phyloP scores from a whole-genome alignment of 2,113 vertebrate species.

The Cyphomyrus plagiostoma region DNA sequence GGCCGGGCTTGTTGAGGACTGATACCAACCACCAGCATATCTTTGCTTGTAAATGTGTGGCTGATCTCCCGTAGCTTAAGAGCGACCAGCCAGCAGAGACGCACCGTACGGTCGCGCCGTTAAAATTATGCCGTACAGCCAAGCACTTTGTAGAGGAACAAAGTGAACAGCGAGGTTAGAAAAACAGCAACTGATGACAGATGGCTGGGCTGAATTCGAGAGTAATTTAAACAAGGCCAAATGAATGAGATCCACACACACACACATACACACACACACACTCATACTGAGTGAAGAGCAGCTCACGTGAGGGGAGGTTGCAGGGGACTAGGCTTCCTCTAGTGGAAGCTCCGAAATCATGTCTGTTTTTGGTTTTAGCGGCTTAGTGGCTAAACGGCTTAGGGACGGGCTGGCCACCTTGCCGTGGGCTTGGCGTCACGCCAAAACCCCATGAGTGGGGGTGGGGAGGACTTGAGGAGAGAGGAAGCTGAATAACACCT shows the following conservation, averaged over 20 bases:
- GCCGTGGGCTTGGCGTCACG: not conserved
- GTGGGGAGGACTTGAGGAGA: not conserved
- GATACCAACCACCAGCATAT: not conserved
- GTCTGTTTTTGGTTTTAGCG: not conserved
- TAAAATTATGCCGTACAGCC: not conserved
- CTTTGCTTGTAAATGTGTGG: not conserved
- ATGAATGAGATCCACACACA: not conserved
- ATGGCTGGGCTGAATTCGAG: not conserved
- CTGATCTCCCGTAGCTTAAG: not conserved
- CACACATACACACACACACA: not conserved
- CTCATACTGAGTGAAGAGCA: not conserved
- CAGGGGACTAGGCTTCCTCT: not conserved
- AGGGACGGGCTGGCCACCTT: not conserved
- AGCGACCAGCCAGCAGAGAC: not conserved
- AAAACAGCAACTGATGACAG: not conserved
- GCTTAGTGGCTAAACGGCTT: not conserved
- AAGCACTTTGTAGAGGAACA: not conserved
- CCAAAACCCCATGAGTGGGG: not conserved
- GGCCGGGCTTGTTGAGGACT: not conserved
- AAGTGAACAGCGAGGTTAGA: not conserved
- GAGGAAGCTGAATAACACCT: not conserved
- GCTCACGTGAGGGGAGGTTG: not conserved
- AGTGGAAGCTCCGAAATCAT: not conserved
- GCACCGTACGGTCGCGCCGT: not conserved
- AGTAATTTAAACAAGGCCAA: constrained; percentile 9